Conservation (phyloP, 2,888 invertebrate species). For the Gymnocheta viridis region DNA sequence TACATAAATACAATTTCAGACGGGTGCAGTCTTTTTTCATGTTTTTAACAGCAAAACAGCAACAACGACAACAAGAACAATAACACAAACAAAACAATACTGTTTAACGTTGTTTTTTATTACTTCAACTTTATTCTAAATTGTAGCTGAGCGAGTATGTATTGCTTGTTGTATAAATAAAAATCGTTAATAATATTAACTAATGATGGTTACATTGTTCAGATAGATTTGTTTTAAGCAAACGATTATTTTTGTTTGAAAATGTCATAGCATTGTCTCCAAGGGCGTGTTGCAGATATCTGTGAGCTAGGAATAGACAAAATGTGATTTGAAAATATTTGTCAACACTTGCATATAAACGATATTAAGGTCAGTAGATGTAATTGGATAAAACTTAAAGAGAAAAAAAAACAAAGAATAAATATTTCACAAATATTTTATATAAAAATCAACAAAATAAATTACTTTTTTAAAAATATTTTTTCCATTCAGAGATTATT, state of each 20-base stretch:
- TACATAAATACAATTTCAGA: constrained; percentile 38
- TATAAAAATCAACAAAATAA: not conserved
- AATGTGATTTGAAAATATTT: constrained; percentile 46
- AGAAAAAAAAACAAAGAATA: not conserved
- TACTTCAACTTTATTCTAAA: constrained; percentile 62
- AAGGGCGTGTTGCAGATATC: constrained; percentile 55
- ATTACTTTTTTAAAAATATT: not conserved
- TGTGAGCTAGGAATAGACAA: constrained; percentile 18
- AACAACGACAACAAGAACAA: constrained; percentile 3
- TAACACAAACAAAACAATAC: constrained; percentile 23
- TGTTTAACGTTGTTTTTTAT: constrained; percentile 42
- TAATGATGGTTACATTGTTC: constrained; percentile 64
- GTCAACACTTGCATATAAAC: constrained; percentile 43
- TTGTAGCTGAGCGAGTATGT: constrained; percentile 45
- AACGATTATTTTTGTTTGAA: constrained; percentile 49
- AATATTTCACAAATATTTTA: not conserved
- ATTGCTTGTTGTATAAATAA: constrained; percentile 11
- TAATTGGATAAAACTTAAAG: constrained; percentile 17
- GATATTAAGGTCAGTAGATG: constrained; percentile 46
- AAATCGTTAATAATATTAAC: constrained; percentile 62
- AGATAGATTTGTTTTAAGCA: constrained; percentile 39
- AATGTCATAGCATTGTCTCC: constrained; percentile 63
- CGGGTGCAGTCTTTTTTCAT: constrained; percentile 57
- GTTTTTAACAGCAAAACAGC: constrained; percentile 12
- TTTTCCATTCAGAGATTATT: too few species aligned